phyloP scores from a whole-genome alignment of 2,113 vertebrate genomes.

The Sciurus niger region DNA sequence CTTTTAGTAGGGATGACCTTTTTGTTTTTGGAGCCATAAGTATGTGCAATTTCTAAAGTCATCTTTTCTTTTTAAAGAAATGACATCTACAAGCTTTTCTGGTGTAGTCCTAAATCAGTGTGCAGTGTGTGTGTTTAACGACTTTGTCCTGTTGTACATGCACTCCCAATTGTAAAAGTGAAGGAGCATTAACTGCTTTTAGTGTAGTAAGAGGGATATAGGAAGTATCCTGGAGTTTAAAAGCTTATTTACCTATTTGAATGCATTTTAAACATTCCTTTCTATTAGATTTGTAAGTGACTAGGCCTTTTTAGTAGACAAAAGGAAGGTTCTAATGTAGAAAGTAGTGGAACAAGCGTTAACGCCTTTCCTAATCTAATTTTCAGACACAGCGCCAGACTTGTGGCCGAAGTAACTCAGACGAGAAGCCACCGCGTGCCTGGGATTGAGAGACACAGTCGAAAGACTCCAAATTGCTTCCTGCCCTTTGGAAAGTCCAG shows the following conservation, averaged over 20 bases:
- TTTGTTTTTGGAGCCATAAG: neutral
- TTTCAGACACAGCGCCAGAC: slow-evolving; percentile 87
- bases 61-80: slow-evolving; percentile 35
- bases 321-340: neutral
- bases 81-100: neutral
- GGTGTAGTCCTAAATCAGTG: neutral
- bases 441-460: slow-evolving; percentile 59
- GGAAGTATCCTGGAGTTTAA: neutral
- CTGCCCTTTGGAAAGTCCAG: slow-evolving; percentile 73
- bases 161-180: neutral
- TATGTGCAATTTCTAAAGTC: slow-evolving; percentile 10
- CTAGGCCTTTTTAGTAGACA: neutral
- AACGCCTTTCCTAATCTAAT: slow-evolving; percentile 84
- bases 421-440: slow-evolving; percentile 57
- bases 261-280: neutral
- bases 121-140: neutral
- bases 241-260: neutral
- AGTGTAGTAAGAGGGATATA: accelerated
- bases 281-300: neutral
- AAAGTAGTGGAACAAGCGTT: slow-evolving; percentile 29
- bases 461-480: slow-evolving; percentile 73
- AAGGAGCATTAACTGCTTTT: neutral
- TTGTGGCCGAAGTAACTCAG: slow-evolving; percentile 54
- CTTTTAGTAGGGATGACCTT: neutral
- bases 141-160: neutral